Evolutionary conservation across 2,888 invertebrate genomes (phyloP).

Genomic region (Clusia tigrina): DNA sequence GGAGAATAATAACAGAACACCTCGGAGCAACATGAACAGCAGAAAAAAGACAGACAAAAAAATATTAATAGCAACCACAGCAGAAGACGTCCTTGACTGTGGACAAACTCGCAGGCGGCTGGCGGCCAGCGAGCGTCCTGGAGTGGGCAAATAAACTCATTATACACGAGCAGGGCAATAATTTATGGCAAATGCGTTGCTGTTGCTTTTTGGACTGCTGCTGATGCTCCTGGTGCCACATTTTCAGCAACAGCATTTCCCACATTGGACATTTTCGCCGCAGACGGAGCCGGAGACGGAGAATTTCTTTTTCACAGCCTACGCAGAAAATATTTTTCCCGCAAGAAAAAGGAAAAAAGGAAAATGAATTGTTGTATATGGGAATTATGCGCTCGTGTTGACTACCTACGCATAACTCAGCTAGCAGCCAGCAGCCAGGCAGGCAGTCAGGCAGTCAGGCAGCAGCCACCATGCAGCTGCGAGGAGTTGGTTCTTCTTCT

Average conservation of each 20-base stretch:
- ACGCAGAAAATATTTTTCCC: conserved; percentile 18
- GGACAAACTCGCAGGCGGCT: conserved; percentile 3
- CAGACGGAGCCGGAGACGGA: too few species aligned
- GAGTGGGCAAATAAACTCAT: conserved; percentile 26
- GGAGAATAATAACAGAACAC: conserved; percentile 5
- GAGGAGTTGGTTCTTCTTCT: background rate
- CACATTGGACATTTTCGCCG: background rate
- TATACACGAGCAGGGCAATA: conserved; percentile 18
- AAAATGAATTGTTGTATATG: conserved; percentile 3
- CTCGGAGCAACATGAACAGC: background rate
- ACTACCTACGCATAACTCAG: conserved; percentile 9
- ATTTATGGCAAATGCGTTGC: conserved; percentile 20
- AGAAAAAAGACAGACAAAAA: conserved; percentile 7
- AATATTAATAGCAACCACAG: conserved; percentile 4
- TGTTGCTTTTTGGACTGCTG: background rate
- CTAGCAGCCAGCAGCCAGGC: conserved; percentile 3
- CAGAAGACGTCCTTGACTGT: conserved; percentile 18
- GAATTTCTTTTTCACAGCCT: conserved; percentile 11
- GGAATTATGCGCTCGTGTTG: background rate
- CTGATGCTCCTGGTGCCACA: background rate
- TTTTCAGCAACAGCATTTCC: conserved; percentile 2
- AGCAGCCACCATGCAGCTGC: background rate
- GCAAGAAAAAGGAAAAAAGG: too few species aligned
- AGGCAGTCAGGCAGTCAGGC: background rate
- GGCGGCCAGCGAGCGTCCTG: background rate